Conservation (phyloP, 37 sponge, comb jelly and placozoan species). For the Hormiphora californensis region DNA sequence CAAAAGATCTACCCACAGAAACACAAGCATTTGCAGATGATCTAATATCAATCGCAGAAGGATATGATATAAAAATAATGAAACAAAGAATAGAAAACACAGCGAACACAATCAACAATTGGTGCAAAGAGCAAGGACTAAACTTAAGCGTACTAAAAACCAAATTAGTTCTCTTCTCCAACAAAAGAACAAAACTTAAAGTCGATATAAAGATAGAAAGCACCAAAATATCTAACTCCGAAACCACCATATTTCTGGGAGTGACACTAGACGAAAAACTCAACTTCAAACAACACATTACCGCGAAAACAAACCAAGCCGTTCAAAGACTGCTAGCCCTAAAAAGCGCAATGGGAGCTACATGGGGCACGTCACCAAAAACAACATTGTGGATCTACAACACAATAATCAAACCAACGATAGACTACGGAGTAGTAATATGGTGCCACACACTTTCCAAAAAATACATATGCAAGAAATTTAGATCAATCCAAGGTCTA, state of each 20-base stretch:
- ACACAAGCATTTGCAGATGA: constrained; percentile 38
- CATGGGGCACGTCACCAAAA: constrained; percentile 11
- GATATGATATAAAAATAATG: not conserved
- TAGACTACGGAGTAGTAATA: constrained; percentile 17
- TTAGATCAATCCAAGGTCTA: not conserved
- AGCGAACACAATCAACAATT: not conserved
- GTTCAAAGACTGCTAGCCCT: not conserved
- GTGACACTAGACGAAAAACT: not conserved
- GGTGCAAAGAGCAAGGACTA: constrained; percentile 29
- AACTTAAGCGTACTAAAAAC: constrained; percentile 31
- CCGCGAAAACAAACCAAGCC: not conserved
- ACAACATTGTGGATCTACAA: constrained; percentile 28
- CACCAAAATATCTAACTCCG: not conserved
- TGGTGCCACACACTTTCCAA: not conserved
- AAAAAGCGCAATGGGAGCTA: not conserved
- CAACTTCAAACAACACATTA: constrained; percentile 15
- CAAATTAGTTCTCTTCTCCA: not conserved
- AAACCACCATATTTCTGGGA: constrained; percentile 5
- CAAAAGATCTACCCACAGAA: too few species aligned
- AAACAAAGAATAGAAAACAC: not conserved
- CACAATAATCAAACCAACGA: constrained; percentile 31
- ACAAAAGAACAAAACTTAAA: not conserved
- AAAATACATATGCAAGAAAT: not conserved
- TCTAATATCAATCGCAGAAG: not conserved
- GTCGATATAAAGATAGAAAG: constrained; percentile 9